Percentiles rank a stretch among this genome's conserved stretches.
These are phyloP conservation scores for Trichoplax adhaerens DNA, from an alignment of 37 sponge, comb jelly and placozoan genomes.

Conservation along the genomic window DNA sequence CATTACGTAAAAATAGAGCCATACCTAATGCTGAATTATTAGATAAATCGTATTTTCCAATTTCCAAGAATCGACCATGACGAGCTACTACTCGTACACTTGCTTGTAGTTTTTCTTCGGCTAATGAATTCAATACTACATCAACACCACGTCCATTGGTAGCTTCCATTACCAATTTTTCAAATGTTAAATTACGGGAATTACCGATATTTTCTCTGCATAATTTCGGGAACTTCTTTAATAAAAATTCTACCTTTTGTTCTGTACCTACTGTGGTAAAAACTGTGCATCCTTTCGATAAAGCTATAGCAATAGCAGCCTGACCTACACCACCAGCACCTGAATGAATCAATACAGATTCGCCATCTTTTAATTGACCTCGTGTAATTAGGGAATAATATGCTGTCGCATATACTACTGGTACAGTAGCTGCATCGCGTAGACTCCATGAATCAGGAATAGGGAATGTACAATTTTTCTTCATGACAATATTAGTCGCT, in stretches of 20 bases:
- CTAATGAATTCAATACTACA: constrained; percentile 19
- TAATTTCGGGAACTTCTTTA: not conserved
- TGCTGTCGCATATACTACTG: constrained; percentile 18
- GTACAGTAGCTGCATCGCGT: constrained; percentile 11
- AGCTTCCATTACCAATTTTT: constrained; percentile 8
- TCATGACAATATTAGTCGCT: constrained; percentile 12
- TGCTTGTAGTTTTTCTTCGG: constrained; percentile 21
- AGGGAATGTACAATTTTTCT: too few relatives aligned
- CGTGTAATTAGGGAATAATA: constrained; percentile 14
- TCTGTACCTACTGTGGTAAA: constrained; percentile 15
- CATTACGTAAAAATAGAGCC: constrained; percentile 7
- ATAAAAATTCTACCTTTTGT: constrained; percentile 14
- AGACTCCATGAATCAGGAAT: constrained; percentile 7
- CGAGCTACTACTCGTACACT: constrained; percentile 3
- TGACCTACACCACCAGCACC: constrained; percentile 22
- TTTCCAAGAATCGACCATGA: constrained; percentile 20
- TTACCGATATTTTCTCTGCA: constrained; percentile 8
- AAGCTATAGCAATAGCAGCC: constrained; percentile 15
- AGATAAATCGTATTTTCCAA: constrained; percentile 13
- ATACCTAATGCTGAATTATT: constrained; percentile 10
- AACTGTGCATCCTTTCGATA: constrained; percentile 2
- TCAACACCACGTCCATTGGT: constrained; percentile 8
- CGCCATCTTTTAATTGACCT: constrained; percentile 11
- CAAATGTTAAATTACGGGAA: constrained; percentile 11
- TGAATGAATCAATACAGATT: constrained; percentile 11